phyloP scores from a whole-genome alignment of 2,888 invertebrate species.

The Acleris literana region DNA sequence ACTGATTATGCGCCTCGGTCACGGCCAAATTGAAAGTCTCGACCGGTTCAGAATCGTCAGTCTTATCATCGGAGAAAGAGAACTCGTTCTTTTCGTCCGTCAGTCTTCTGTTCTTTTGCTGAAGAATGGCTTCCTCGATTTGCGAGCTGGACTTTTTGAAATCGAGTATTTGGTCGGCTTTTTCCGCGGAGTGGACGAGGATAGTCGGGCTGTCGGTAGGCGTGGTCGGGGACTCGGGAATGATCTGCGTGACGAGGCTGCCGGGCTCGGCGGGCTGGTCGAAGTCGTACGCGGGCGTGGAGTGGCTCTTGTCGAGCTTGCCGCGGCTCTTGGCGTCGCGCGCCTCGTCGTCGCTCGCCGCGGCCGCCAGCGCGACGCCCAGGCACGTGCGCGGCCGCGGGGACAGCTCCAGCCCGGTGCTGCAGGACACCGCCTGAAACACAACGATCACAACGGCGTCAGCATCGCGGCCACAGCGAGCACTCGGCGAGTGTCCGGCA shows the following conservation, averaged over 20 bases:
- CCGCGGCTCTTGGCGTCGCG: slow-evolving; percentile 45
- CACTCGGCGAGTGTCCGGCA: neutral
- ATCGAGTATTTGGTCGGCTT: slow-evolving; percentile 70
- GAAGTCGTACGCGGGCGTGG: slow-evolving; percentile 91
- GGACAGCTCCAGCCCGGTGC: slow-evolving; percentile 88
- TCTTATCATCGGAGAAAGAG: slow-evolving; percentile 41
- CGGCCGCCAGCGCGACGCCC: slow-evolving; percentile 67
- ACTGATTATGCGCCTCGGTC: slow-evolving; percentile 15
- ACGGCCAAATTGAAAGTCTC: slow-evolving; percentile 41
- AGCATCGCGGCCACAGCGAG: neutral
- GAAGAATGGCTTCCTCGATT: slow-evolving; percentile 67
- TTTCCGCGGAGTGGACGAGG: slow-evolving; percentile 54
- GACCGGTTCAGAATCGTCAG: slow-evolving; percentile 33
- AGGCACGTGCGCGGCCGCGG: slow-evolving; percentile 87
- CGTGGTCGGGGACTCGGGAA: slow-evolving; percentile 46
- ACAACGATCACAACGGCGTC: neutral
- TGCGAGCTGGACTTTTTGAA: slow-evolving; percentile 70
- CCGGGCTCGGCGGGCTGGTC: slow-evolving; percentile 50
- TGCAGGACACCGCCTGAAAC: slow-evolving; percentile 87
- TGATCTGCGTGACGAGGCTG: slow-evolving; percentile 43
- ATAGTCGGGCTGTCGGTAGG: slow-evolving; percentile 50
- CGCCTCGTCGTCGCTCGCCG: slow-evolving; percentile 35
- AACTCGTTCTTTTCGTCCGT: slow-evolving; percentile 43
- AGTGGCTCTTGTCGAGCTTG: slow-evolving; percentile 90
- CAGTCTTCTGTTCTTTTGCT: slow-evolving; percentile 47